phyloP scores from a whole-genome alignment of 1,140 invertebrate genomes.

The Brachionus koreanus region DNA sequence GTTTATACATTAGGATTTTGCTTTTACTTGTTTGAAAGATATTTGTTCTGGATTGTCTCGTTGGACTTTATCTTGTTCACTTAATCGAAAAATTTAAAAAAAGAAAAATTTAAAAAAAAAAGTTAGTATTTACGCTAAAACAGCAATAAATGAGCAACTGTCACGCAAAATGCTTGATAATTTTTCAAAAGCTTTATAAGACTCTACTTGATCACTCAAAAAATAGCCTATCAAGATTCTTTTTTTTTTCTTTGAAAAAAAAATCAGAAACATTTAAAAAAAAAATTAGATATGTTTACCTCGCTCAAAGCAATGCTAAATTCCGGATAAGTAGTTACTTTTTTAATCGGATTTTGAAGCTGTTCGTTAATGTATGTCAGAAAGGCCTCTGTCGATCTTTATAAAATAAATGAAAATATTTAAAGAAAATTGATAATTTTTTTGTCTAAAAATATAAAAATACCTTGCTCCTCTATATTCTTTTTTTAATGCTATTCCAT shows the following conservation, averaged over 20 bases:
- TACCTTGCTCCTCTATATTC: slow-evolving; percentile 77
- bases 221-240: slow-evolving; percentile 90
- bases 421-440: neutral
- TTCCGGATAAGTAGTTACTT: slow-evolving; percentile 72
- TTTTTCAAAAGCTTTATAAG: slow-evolving; percentile 59
- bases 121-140: slow-evolving; percentile 71
- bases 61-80: neutral
- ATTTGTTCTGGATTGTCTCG: slow-evolving; percentile 14
- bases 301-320: slow-evolving; percentile 70
- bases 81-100: neutral
- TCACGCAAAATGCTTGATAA: slow-evolving; percentile 70
- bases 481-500: slow-evolving; percentile 84
- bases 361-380: slow-evolving; percentile 79
- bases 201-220: slow-evolving; percentile 71
- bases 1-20: neutral
- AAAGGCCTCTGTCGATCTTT: slow-evolving; percentile 73
- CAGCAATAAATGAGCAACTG: slow-evolving; percentile 88
- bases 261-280: slow-evolving; percentile 42
- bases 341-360: slow-evolving; percentile 79
- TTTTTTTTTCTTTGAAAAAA: slow-evolving; percentile 63
- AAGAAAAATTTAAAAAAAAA: neutral
- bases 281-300: slow-evolving; percentile 48
- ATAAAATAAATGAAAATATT: slow-evolving; percentile 50
- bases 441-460: neutral
- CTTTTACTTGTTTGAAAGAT: neutral